Base-by-base conservation (phyloP, 2,888 invertebrate species). In the Cryptosula pallasiana region DNA sequence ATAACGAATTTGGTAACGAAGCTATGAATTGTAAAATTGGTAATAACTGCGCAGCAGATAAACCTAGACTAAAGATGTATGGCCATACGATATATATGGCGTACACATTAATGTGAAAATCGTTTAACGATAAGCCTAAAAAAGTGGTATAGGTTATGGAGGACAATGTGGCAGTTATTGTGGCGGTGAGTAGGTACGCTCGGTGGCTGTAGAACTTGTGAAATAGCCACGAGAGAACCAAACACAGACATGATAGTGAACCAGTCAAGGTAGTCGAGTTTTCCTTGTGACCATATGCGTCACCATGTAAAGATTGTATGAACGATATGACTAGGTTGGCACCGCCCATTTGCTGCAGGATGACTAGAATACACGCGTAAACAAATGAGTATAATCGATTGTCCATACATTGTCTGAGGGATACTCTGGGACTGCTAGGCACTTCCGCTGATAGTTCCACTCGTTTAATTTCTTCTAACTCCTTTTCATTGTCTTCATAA, bases 281-380 rank as follows among this genome's bases (percentile, higher is more conserved):
- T 57, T 57, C 57, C 20, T 25, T 25, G n/a, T 57, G 5, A 5
- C 5, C 5, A 25, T 57, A 57, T 25, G 57, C n/a, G 57, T 57
- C 5, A 16, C n/a, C 57, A 57, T 57, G 25, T 57, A 57, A 23
- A 57, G 57, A 5, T 25, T 57, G 23, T 25, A 57, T 23, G 5
- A 23, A 57, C 25, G 57, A 57, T n/a, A 9, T 5, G 20, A 57
- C 25, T 13, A 57, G 3, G n/a, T 57, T 57, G 5, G 25, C 57
- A 9, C 57, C 57, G 20, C 57, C 57, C 57, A 57, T 16, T 57
- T 57, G 57, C 57, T 57, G 57, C 3, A 57, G 25, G 57, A 57
- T 5, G 20, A 57, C n/a, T 9, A 57, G 20, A 20, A 20, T 13
- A 20, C 5, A 5, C 5, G 5, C 5, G 5, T 5, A 45, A 20